Evolutionary conservation across 53 echinoderm and acorn worm genomes (phyloP).

Genomic region (Astropecten irregularis): DNA sequence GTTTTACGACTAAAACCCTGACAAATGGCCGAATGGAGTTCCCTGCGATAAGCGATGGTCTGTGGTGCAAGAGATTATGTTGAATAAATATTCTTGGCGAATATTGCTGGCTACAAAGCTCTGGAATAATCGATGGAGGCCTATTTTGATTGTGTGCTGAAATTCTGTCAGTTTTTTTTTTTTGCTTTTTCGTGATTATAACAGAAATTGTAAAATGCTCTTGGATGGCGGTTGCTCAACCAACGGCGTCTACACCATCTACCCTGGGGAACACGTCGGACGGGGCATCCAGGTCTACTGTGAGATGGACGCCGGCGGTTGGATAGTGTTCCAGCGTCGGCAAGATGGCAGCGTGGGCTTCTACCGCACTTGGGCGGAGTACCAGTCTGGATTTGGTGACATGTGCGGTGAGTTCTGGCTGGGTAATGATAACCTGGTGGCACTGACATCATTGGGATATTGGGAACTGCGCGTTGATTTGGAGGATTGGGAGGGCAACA

Average conservation of each 20-base stretch:
- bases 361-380: not conserved
- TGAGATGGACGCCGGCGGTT: constrained; percentile 6
- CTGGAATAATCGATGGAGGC: no score
- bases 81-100: no score
- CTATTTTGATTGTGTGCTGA: no score
- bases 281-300: constrained; percentile 2
- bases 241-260: constrained; percentile 54
- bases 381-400: not conserved
- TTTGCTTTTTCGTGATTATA: no score
- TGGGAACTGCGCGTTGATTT: constrained; percentile 79
- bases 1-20: no score
- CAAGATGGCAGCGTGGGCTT: not conserved
- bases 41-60: no score
- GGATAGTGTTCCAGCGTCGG: constrained; percentile 2
- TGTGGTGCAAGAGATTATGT: no score
- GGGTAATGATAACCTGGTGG: constrained; percentile 66
- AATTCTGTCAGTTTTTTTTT: no score
- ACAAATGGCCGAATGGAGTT: no score
- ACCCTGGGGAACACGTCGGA: not conserved
- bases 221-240: not conserved
- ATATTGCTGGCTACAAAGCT: no score
- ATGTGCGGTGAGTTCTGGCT: constrained; percentile 64
- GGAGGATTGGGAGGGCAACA: constrained; percentile 46
- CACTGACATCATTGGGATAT: constrained; percentile 56
- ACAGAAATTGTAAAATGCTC: not conserved